Evolutionary conservation across 2,797 vertebrate species (phyloP), one percentile per base, ranked within the genome.

Genomic region (Manis javanica): DNA sequence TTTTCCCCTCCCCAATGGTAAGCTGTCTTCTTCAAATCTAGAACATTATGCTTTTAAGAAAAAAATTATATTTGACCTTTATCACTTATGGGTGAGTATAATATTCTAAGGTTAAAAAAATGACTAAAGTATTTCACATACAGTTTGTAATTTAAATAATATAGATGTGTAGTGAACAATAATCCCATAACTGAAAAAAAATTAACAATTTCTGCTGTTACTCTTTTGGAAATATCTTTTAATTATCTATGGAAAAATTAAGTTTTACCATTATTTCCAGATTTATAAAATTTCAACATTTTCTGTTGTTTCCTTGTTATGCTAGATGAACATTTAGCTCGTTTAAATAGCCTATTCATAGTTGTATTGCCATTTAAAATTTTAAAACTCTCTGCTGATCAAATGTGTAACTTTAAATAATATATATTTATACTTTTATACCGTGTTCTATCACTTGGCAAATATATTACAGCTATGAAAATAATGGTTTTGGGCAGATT

Each of bases 121-220:
- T n/a, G 31, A 49, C n/a, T 83, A 74, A 90, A 6, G 4, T 29
- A 68, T 68, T 59, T 84, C 55, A 46, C 81, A 2, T 61, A 14
- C 0, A 66, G 69, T 61, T 93, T 82, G 39, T n/a, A 90, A 91
- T 82, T 86, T 46, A 89, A 79, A 78, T 82, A 86, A 31, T 37
- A 75, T 75, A 34, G 23, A 55, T 61, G 81, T 92, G 1, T 77
- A 78, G 39, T 72, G 31, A 88, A 57, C 7, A 85, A 29, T 2
- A 82, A 15, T 75, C 9, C 3, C 15, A 18, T 82, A 64, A 75
- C 31, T 29, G 29, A 92, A 92, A 64, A 31, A 29, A 34, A 31
- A n/a, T n/a, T 61, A 81, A 68, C 15, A 51, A 71, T 34, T 64
- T 93, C 23, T 93, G 7, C 16, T 72, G 1, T 55, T 89, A 64